Evolutionary conservation across 2,888 invertebrate species (phyloP), one percentile per base, ranked within the genome.

Genomic region (Drosophila infuscata): DNA sequence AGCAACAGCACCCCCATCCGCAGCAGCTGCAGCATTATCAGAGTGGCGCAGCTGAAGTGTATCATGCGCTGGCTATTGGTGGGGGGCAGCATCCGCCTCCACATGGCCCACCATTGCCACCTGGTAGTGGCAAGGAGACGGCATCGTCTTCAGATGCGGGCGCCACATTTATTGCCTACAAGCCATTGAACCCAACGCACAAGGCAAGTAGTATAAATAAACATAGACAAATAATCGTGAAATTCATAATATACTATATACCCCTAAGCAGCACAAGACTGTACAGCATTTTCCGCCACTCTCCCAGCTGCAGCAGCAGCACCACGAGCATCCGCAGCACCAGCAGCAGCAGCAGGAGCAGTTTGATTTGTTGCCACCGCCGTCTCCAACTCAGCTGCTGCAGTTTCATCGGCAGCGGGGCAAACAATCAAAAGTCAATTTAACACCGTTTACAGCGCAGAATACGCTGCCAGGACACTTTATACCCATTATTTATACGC

Each of bases 401-500:
- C 71, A 79, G 60, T 85, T 83, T 63, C 81, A 82, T 58, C 89
- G 88, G 33, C 90, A 89, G 70, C 91, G 89, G 57, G 79, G 72
- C 65, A 92, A 92, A 85, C 91, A 91, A 91, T 90, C 92, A 83
- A 94, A 93, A 90, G 80, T 91, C 85, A 92, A 94, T 89, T 93
- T 93, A 84, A 94, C 94, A 53, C 94, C 94, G 76, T 95, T 95
- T 92, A 92, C 93, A 78, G 93, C 94, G 74, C 93, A 93, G 76
- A 95, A 95, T 87, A 94, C 94, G 65, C 82, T 94, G 73, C 94
- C 94, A 25, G 94, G 94, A 63, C 93, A 94, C 74, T 95, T 94
- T 90, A 91, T 93, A 74, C 94, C 94, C 52, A 94, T 94, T 83
- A 91, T 93, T 90, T 93, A 92, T 90, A 88, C 91, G 74, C 91